A percentile compares a stretch with the other conserved stretches of the same genome.
Conservation (phyloP, 2,113 vertebrate species). For the Elephas maximus region DNA sequence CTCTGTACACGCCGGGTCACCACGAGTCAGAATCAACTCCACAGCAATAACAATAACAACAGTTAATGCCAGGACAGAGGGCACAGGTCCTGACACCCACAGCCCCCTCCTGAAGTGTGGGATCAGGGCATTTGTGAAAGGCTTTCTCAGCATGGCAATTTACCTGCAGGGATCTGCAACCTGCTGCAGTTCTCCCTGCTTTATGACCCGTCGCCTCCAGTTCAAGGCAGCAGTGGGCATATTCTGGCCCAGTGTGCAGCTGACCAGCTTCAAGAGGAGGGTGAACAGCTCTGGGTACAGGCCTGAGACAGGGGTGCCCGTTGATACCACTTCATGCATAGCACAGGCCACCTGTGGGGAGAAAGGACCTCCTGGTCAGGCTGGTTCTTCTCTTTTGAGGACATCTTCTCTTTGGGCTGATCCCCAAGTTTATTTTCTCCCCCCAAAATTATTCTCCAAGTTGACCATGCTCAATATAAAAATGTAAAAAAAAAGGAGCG, state of each 20-base stretch:
- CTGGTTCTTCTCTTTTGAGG: not conserved
- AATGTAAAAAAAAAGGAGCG: not conserved
- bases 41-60: not conserved
- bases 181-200: slow-evolving; percentile 53
- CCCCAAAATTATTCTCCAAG: not conserved
- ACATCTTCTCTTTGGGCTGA: not conserved
- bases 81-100: not conserved
- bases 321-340: slow-evolving; percentile 68
- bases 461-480: not conserved
- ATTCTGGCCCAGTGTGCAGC: slow-evolving; percentile 68
- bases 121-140: not conserved
- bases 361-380: not conserved
- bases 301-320: slow-evolving; percentile 12
- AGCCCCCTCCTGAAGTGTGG: too few species aligned
- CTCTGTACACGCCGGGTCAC: not conserved
- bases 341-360: slow-evolving; percentile 78
- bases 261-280: slow-evolving; percentile 80
- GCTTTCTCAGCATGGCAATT: accelerated
- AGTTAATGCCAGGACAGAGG: not conserved
- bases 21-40: not conserved
- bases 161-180: slow-evolving; percentile 77
- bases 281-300: slow-evolving; percentile 74
- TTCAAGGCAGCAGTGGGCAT: not conserved
- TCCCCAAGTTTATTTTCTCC: not conserved
- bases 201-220: slow-evolving; percentile 50